phyloP scores from a whole-genome alignment of 2,797 vertebrate genomes.

The Chiloscyllium punctatum region DNA sequence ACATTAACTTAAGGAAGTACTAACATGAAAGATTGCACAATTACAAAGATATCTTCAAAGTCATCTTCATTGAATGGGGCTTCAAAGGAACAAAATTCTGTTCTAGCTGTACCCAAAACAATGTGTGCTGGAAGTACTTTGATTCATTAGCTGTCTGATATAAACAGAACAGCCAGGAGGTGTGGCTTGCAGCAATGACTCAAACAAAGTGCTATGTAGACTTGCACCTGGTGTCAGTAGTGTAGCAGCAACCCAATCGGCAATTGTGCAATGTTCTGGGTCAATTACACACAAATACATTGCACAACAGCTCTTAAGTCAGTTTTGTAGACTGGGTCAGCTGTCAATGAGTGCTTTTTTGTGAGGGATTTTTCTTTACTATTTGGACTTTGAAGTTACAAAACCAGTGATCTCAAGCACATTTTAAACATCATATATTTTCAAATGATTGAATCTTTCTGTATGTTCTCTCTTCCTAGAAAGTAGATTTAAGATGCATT shows the following conservation, averaged over 20 bases:
- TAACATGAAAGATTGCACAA: neutral
- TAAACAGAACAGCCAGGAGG: neutral
- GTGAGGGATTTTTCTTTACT: neutral
- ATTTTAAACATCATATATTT: neutral
- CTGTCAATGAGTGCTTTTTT: constrained; percentile 11
- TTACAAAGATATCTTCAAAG: neutral
- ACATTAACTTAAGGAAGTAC: neutral
- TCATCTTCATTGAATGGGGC: constrained; percentile 5
- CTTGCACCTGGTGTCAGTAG: neutral
- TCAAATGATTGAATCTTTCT: neutral
- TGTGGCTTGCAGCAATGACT: constrained; percentile 6
- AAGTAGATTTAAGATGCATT: neutral
- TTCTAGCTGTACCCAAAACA: constrained; percentile 27
- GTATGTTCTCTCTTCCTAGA: neutral
- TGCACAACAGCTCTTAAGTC: constrained; percentile 14
- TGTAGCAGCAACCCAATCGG: constrained; percentile 1
- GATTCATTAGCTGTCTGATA: constrained; percentile 12
- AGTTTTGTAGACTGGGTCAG: neutral
- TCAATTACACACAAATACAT: constrained; percentile 18
- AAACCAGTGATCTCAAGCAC: neutral
- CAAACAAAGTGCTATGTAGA: neutral
- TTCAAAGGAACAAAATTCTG: constrained; percentile 16
- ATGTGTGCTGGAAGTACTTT: neutral
- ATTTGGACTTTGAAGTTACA: constrained; percentile 24
- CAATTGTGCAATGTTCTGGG: constrained; percentile 25